These are phyloP conservation scores for Fukomys damarensis DNA, from an alignment of 2,113 vertebrate genomes.

Conservation along the genomic window DNA sequence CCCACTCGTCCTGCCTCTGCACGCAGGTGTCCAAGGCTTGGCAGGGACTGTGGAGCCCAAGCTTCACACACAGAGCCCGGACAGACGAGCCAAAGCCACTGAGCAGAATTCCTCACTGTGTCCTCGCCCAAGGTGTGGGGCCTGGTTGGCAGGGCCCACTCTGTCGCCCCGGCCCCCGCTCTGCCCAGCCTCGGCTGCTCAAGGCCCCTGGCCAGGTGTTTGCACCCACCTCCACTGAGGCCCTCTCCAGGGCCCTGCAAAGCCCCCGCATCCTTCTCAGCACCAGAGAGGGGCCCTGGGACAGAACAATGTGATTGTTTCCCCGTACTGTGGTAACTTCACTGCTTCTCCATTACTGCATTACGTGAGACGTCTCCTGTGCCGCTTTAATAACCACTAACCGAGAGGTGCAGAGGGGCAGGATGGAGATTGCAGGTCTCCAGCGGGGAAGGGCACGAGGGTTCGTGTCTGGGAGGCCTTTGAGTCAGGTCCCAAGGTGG, in stretches of 20 bases:
- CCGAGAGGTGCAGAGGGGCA: not conserved
- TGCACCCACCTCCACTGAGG: not conserved
- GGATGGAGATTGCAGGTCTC: not conserved
- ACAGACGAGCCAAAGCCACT: not conserved
- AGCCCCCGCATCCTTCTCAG: not conserved
- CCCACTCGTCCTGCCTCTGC: not conserved
- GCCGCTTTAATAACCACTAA: not conserved
- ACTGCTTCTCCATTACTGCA: not conserved
- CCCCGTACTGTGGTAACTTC: not conserved
- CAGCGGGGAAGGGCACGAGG: not conserved
- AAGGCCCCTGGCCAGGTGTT: not conserved
- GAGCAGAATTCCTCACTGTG: not conserved
- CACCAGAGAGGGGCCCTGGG: not conserved
- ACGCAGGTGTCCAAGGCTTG: not conserved
- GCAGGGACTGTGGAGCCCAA: not conserved
- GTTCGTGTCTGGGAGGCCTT: no score
- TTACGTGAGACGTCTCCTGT: not conserved
- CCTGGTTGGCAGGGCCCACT: not conserved
- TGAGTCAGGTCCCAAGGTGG: not conserved
- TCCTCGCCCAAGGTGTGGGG: not conserved
- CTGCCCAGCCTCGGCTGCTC: no score
- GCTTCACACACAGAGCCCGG: no score
- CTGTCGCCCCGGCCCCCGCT: not conserved
- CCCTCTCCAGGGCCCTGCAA: not conserved
- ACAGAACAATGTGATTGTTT: not conserved